A percentile compares a stretch with the other conserved stretches of the same genome.
Conservation (phyloP, 1,140 invertebrate genomes). For the Drosophila trapezifrons region DNA sequence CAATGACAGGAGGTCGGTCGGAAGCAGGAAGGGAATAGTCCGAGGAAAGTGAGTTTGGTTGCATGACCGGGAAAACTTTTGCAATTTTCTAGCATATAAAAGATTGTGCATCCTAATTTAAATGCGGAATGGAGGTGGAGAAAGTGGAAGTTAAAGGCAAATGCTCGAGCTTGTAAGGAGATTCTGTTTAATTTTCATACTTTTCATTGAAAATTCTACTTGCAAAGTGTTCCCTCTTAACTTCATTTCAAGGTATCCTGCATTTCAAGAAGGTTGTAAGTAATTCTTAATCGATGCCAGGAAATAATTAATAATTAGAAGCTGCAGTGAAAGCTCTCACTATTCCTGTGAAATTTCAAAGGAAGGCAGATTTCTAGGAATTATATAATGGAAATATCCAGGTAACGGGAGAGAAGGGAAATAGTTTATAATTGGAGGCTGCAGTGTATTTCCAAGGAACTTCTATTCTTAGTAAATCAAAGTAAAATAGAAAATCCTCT, state of each 20-base stretch:
- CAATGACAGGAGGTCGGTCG: constrained; percentile 32
- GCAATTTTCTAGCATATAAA: constrained; percentile 37
- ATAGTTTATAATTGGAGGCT: neutral
- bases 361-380: neutral
- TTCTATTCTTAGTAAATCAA: neutral
- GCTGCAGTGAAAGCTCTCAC: no score
- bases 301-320: neutral
- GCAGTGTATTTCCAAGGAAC: neutral
- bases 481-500: neutral
- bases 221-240: neutral
- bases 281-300: neutral
- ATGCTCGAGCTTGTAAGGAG: neutral
- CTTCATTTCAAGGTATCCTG: neutral
- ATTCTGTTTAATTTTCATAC: neutral
- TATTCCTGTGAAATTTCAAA: neutral
- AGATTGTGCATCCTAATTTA: constrained; percentile 8
- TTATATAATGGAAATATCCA: neutral
- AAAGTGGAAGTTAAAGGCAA: neutral
- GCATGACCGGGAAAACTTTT: constrained; percentile 35
- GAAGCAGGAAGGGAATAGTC: neutral
- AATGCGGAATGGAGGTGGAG: neutral
- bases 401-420: neutral
- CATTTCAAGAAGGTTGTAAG: rapidly evolving
- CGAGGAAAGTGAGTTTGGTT: constrained; percentile 11
- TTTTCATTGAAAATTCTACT: neutral